phyloP scores from a whole-genome alignment of 2,113 vertebrate genomes.

The Plecotus auritus region DNA sequence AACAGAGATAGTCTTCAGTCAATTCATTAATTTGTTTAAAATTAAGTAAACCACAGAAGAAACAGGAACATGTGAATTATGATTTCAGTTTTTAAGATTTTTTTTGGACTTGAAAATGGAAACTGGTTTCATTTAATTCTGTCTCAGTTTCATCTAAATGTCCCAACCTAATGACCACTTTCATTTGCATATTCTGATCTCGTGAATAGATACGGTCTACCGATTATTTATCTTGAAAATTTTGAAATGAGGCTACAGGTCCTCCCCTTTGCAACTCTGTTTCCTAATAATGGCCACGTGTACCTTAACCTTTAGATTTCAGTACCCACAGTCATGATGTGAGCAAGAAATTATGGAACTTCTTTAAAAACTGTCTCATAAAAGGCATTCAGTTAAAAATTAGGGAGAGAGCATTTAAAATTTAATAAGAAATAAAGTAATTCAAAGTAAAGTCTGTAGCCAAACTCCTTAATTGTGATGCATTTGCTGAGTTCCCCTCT shows the following conservation, averaged over 20 bases:
- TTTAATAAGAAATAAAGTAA: constrained; percentile 72
- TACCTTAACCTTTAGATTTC: neutral
- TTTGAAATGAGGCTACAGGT: neutral
- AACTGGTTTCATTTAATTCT: neutral
- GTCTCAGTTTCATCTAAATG: neutral
- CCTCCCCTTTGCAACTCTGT: neutral
- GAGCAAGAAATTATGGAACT: neutral
- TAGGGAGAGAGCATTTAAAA: constrained; percentile 34
- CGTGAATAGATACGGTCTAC: neutral
- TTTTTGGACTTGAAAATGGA: neutral
- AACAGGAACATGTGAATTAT: neutral
- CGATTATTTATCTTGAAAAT: neutral
- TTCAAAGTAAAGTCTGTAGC: constrained; percentile 82
- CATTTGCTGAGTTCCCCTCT: constrained; percentile 86
- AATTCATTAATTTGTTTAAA: neutral
- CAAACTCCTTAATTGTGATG: constrained; percentile 91
- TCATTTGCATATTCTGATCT: neutral
- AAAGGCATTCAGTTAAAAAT: neutral
- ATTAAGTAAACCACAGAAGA: neutral
- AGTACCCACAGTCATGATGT: neutral
- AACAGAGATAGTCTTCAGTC: neutral
- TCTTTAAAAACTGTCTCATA: neutral
- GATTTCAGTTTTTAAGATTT: neutral
- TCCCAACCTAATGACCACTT: neutral
- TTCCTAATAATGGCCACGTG: neutral